Conservation (phyloP, 2,888 invertebrate genomes). For the Diadegma fenestrale region DNA sequence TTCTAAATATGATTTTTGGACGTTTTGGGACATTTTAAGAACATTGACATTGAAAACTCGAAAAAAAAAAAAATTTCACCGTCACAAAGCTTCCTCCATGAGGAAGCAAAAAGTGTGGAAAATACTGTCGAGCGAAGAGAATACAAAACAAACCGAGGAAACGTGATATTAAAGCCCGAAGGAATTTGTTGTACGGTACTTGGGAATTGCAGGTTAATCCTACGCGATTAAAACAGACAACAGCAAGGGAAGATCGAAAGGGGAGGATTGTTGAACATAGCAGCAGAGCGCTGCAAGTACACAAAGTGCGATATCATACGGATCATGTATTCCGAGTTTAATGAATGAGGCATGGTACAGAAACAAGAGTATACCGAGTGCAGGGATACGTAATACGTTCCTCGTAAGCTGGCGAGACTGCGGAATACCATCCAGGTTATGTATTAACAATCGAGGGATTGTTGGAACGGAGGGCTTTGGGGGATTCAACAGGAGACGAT, state of each 20-base stretch:
- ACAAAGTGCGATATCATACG: background rate
- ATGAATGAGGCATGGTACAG: background rate
- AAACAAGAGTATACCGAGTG: background rate
- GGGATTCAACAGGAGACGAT: background rate
- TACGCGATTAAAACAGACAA: background rate
- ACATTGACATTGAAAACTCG: too few relatives aligned
- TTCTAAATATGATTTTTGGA: too few relatives aligned
- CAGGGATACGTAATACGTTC: background rate
- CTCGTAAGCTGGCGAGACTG: background rate
- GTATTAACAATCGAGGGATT: background rate
- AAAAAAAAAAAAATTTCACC: too few relatives aligned
- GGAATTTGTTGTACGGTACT: conserved; percentile 12
- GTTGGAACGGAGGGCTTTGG: background rate
- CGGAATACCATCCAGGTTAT: background rate
- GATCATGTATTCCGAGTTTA: background rate
- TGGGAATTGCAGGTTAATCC: conserved; percentile 2
- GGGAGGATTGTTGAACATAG: background rate
- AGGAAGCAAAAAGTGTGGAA: background rate
- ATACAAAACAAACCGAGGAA: background rate
- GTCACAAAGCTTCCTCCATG: too few relatives aligned
- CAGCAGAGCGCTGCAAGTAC: background rate
- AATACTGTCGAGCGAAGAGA: background rate
- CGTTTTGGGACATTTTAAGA: too few relatives aligned
- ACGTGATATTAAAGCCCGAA: background rate
- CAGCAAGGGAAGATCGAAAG: background rate